Percentiles rank a stretch among this genome's conserved stretches.
These are phyloP conservation scores for Latrodectus geometricus DNA, from an alignment of 1,140 invertebrate genomes.

Conservation along the genomic window DNA sequence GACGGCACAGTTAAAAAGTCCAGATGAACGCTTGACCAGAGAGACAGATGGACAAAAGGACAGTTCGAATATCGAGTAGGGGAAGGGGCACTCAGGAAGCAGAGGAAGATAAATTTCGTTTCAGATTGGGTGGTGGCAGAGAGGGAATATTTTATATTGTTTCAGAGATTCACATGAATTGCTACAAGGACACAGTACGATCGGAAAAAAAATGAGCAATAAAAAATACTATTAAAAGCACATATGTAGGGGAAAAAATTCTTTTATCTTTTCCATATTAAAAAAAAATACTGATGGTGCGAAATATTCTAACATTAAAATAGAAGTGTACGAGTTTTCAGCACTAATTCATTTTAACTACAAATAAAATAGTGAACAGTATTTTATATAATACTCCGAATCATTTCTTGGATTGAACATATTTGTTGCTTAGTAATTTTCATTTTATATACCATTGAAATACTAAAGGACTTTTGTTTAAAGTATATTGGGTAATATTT, in stretches of 20 bases:
- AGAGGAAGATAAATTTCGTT: constrained; percentile 10
- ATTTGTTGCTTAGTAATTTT: no score
- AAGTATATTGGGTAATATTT: no score
- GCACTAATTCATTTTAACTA: no score
- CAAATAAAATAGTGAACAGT: no score
- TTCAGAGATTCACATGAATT: neutral
- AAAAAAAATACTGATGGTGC: no score
- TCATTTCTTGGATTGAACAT: no score
- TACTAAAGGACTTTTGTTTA: no score
- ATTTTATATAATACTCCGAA: no score
- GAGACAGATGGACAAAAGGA: constrained; percentile 28
- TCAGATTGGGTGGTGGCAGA: neutral
- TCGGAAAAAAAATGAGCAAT: neutral
- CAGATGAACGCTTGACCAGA: constrained; percentile 18
- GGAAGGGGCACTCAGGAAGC: neutral
- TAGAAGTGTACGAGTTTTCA: no score
- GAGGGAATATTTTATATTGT: neutral
- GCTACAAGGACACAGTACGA: neutral
- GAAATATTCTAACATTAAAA: no score
- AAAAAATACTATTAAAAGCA: neutral
- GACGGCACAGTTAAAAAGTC: constrained; percentile 55
- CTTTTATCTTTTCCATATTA: neutral
- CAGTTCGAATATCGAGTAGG: neutral
- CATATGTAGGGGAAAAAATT: neutral
- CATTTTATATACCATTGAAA: no score